A percentile compares a stretch with the other conserved stretches of the same genome.
phyloP scores from a whole-genome alignment of 2,113 vertebrate species.

The Crypturellus undulatus region DNA sequence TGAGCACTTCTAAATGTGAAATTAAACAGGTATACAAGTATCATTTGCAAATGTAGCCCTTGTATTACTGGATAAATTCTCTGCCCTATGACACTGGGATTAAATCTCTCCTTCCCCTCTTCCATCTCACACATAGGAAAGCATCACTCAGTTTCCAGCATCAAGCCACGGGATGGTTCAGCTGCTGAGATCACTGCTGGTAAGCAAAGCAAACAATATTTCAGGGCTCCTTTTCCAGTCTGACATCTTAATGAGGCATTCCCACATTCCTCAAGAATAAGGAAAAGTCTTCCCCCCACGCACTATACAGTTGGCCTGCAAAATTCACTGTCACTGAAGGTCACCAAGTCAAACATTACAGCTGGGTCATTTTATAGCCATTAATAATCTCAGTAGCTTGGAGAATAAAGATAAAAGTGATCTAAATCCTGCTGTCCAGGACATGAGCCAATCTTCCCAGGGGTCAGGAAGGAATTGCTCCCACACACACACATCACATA shows the following conservation, averaged over 20 bases:
- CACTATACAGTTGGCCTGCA: not conserved
- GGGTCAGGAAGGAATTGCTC: slow-evolving; percentile 28
- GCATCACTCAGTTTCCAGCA: not conserved
- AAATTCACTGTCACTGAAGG: slow-evolving; percentile 34
- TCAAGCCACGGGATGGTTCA: not conserved
- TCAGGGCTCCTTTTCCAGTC: not conserved
- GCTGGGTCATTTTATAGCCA: slow-evolving; percentile 41
- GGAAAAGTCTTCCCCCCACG: not conserved
- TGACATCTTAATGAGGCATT: not conserved
- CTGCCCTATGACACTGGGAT: not conserved
- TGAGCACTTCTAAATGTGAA: not conserved
- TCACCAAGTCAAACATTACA: slow-evolving; percentile 33
- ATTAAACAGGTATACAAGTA: not conserved
- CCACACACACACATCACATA: not conserved
- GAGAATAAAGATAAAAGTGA: slow-evolving; percentile 48
- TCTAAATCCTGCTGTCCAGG: slow-evolving; percentile 30
- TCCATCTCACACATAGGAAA: not conserved
- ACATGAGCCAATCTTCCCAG: not conserved
- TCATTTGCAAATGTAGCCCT: not conserved
- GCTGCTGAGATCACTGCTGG: not conserved
- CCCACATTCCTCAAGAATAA: slow-evolving; percentile 11
- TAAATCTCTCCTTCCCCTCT: not conserved
- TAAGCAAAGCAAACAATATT: not conserved
- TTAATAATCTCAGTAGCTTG: slow-evolving; percentile 1
- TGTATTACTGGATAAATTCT: not conserved